Evolutionary conservation across 1,140 invertebrate species (phyloP).

Genomic region (Bradysia coprophila): DNA sequence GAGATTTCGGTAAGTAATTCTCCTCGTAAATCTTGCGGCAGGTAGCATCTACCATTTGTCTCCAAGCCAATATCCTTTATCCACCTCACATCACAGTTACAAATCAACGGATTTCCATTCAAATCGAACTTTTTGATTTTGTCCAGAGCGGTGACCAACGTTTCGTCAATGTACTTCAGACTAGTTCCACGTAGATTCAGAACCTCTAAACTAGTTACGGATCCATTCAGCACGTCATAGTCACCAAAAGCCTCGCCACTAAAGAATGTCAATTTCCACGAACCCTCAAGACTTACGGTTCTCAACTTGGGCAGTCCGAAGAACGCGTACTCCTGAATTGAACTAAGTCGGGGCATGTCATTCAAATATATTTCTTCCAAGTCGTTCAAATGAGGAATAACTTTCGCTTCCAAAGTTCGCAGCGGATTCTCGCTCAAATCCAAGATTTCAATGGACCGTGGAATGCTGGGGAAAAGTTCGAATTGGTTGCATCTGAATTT

Average conservation of each 20-base stretch:
- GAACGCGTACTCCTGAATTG: not conserved
- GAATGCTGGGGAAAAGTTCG: not conserved
- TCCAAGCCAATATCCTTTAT: not conserved
- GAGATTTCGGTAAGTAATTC: not conserved
- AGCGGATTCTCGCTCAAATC: not conserved
- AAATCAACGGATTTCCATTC: not conserved
- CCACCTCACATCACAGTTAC: not conserved
- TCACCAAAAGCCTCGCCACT: not conserved
- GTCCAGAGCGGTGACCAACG: not conserved
- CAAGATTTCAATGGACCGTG: not conserved
- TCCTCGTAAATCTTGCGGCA: not conserved
- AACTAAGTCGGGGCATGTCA: not conserved
- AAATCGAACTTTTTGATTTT: not conserved
- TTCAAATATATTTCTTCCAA: not conserved
- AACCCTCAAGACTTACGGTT: not conserved
- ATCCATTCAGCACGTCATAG: not conserved
- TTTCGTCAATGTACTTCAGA: not conserved
- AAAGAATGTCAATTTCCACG: not conserved
- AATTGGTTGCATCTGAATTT: not conserved
- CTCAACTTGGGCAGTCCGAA: not conserved
- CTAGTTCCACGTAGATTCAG: not conserved
- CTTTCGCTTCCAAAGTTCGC: not conserved
- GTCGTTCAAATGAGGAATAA: not conserved
- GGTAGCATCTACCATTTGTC: not conserved
- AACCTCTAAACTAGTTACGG: not conserved